A percentile compares a stretch with the other conserved stretches of the same genome.
These are phyloP conservation scores for Teinopalpus imperialis DNA, from an alignment of 2,888 invertebrate species.

Conservation along the genomic window DNA sequence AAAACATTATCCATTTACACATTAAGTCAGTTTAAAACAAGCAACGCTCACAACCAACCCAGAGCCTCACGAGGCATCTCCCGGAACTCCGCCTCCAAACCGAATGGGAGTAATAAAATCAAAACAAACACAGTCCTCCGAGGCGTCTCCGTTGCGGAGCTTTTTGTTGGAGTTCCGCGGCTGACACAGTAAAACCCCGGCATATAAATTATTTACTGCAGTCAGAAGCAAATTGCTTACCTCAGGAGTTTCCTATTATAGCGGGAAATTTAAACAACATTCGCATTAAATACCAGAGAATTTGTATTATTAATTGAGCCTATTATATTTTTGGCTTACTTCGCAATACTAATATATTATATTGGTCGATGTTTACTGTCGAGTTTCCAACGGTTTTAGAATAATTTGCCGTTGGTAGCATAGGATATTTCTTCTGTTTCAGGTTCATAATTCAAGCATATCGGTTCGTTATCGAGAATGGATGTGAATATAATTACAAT, in stretches of 20 bases:
- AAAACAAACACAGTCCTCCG: slow-evolving; percentile 36
- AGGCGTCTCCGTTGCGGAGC: slow-evolving; percentile 38
- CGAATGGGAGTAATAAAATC: slow-evolving; percentile 43
- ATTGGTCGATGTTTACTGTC: too few species aligned
- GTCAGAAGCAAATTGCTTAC: slow-evolving; percentile 26
- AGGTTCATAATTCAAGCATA: too few species aligned
- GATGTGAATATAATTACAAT: too few species aligned
- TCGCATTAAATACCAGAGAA: background rate
- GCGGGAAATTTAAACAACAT: slow-evolving; percentile 12
- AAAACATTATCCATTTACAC: background rate
- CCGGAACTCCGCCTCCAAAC: slow-evolving; percentile 12
- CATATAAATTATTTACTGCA: slow-evolving; percentile 37
- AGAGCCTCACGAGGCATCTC: background rate
- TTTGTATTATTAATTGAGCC: background rate
- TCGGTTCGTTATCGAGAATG: too few species aligned
- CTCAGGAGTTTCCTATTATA: slow-evolving; percentile 1
- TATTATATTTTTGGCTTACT: background rate
- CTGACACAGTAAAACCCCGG: slow-evolving; percentile 29
- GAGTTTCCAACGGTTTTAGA: too few species aligned
- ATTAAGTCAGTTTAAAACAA: background rate
- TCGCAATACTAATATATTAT: slow-evolving; percentile 10
- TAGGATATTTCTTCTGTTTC: too few species aligned
- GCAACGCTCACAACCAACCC: slow-evolving; percentile 15
- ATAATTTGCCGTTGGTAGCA: too few species aligned
- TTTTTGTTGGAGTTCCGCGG: slow-evolving; percentile 32